Evolutionary conservation across 2,888 invertebrate genomes (phyloP).

Genomic region (Apotomis turbidana): DNA sequence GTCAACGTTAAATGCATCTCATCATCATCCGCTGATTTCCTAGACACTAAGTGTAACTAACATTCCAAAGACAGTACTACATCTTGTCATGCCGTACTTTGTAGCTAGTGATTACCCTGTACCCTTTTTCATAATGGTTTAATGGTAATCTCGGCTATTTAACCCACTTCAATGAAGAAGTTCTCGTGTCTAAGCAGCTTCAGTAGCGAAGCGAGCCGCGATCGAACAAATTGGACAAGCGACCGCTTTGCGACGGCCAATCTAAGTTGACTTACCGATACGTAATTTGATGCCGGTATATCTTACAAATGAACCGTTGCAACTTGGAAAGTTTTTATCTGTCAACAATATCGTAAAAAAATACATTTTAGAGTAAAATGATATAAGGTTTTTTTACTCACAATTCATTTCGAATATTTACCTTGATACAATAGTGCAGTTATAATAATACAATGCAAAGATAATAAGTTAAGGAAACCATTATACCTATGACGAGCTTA

Average conservation of each 20-base stretch:
- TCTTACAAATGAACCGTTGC: constrained; percentile 4
- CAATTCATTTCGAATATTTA: no score
- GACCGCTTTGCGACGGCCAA: constrained; percentile 18
- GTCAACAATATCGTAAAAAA: no score
- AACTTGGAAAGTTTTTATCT: no score
- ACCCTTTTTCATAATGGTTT: background rate
- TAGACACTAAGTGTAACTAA: background rate
- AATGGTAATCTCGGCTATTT: background rate
- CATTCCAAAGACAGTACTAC: background rate
- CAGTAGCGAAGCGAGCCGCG: constrained; percentile 12
- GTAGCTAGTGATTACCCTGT: constrained; percentile 2
- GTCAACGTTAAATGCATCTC: no score
- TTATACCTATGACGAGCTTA: no score
- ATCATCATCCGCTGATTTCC: background rate
- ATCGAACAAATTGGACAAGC: constrained; percentile 38
- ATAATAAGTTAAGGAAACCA: no score
- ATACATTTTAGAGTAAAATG: no score
- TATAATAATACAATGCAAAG: no score
- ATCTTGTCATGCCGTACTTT: constrained; percentile 6
- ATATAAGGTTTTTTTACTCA: no score
- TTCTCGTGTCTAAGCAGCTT: constrained; percentile 21
- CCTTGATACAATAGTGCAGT: no score
- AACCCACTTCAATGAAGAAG: constrained; percentile 9
- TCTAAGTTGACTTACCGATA: constrained; percentile 23
- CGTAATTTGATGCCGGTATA: background rate